phyloP scores from a whole-genome alignment of 23 tunicate species.

The Oikopleura vanhoeffeni region DNA sequence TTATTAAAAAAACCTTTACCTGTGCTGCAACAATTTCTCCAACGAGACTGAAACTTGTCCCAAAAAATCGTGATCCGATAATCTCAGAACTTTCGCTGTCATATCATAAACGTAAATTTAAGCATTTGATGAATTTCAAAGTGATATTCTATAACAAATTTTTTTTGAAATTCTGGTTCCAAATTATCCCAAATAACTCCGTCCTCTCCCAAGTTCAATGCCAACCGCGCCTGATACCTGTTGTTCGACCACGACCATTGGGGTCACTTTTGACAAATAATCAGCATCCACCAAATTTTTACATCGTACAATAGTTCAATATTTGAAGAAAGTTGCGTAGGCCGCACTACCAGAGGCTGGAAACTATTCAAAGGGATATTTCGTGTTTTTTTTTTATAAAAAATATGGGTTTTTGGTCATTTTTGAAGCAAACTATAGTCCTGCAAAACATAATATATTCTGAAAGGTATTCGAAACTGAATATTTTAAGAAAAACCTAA shows the following conservation, averaged over 20 bases:
- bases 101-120: conserved; percentile 39
- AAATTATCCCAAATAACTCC: conserved; percentile 29
- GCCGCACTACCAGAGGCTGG: background rate
- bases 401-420: too few species aligned
- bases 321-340: background rate
- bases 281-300: background rate
- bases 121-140: conserved; percentile 58
- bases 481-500: too few species aligned
- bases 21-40: conserved; percentile 24
- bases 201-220: conserved; percentile 30
- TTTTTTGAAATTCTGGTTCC: conserved; percentile 36
- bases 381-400: too few species aligned
- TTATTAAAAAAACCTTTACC: too few species aligned
- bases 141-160: conserved; percentile 33
- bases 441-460: too few species aligned
- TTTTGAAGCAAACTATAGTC: too few species aligned
- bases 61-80: conserved; percentile 58
- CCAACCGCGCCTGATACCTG: background rate
- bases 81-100: conserved; percentile 27
- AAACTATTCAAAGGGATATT: background rate
- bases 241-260: background rate
- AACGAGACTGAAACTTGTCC: conserved; percentile 32
- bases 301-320: background rate
- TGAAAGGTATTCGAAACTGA: too few species aligned
- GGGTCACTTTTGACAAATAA: background rate